These are phyloP conservation scores for Coenonympha arcania DNA, from an alignment of 2,888 invertebrate genomes.

Conservation along the genomic window DNA sequence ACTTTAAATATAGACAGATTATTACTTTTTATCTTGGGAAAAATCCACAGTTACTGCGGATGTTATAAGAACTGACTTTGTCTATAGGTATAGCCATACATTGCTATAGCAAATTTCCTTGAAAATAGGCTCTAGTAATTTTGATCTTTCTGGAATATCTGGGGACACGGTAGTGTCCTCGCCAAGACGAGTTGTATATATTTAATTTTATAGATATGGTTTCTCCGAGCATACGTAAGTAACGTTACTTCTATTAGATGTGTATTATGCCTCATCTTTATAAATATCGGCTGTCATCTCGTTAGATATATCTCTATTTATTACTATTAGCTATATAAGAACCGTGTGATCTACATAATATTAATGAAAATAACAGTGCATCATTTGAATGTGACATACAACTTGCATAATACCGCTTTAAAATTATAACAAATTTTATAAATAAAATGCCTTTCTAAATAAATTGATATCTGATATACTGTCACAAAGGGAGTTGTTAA, in stretches of 20 bases:
- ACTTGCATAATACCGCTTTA: conserved; percentile 49
- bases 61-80: not conserved
- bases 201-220: too few species aligned
- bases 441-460: conserved; percentile 45
- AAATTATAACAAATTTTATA: conserved; percentile 30
- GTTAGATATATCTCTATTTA: conserved; percentile 15
- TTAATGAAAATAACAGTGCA: conserved; percentile 26
- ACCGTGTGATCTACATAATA: conserved; percentile 13
- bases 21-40: too few species aligned
- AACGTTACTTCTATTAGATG: conserved; percentile 9
- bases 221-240: not conserved
- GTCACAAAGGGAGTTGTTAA: conserved; percentile 67
- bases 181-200: too few species aligned
- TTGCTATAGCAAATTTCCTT: too few species aligned
- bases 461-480: conserved; percentile 50
- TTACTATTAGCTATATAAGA: conserved; percentile 18
- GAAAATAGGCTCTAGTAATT: too few species aligned
- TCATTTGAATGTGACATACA: conserved; percentile 42
- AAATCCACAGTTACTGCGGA: too few species aligned
- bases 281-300: conserved; percentile 13
- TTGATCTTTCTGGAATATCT: too few species aligned
- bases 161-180: too few species aligned
- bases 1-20: too few species aligned
- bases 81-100: too few species aligned
- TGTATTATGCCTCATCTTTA: not conserved